A percentile compares a stretch with the other conserved stretches of the same genome.
These are phyloP conservation scores for Seriola quinqueradiata DNA, from an alignment of 2,113 vertebrate species.

Conservation along the genomic window DNA sequence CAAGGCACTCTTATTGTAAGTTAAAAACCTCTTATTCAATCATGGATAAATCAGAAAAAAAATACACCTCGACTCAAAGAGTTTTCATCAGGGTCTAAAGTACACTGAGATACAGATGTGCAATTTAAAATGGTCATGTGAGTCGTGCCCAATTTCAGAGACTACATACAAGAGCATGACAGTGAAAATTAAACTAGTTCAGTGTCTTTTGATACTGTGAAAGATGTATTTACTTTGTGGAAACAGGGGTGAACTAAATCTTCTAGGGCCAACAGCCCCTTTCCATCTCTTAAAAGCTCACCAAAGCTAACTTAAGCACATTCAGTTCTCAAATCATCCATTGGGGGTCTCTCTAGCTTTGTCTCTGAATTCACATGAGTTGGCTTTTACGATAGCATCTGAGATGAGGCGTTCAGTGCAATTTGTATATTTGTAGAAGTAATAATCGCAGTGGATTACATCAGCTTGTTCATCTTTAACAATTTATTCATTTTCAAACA, in stretches of 20 bases:
- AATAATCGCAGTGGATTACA: constrained; percentile 22
- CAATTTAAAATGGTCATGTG: too few relatives aligned
- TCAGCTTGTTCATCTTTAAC: neutral
- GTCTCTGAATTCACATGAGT: constrained; percentile 14
- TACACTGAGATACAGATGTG: too few relatives aligned
- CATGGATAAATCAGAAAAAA: too few relatives aligned
- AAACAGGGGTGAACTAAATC: neutral
- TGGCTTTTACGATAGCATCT: neutral
- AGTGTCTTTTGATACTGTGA: neutral
- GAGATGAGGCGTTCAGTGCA: neutral
- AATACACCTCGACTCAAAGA: too few relatives aligned
- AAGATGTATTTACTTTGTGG: neutral
- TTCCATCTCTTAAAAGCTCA: neutral
- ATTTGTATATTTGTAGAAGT: neutral
- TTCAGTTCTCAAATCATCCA: constrained; percentile 54
- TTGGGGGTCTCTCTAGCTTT: constrained; percentile 54
- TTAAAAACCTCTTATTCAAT: too few relatives aligned
- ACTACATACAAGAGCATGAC: too few relatives aligned
- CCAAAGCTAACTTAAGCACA: neutral
- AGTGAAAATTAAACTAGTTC: too few relatives aligned
- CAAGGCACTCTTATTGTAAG: too few relatives aligned
- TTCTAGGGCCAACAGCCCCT: neutral
- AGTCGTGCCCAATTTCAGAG: too few relatives aligned
- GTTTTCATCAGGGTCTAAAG: too few relatives aligned
- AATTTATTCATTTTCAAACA: neutral